These are phyloP conservation scores for Atethmia centrago DNA, from an alignment of 2,888 invertebrate species.

Conservation along the genomic window DNA sequence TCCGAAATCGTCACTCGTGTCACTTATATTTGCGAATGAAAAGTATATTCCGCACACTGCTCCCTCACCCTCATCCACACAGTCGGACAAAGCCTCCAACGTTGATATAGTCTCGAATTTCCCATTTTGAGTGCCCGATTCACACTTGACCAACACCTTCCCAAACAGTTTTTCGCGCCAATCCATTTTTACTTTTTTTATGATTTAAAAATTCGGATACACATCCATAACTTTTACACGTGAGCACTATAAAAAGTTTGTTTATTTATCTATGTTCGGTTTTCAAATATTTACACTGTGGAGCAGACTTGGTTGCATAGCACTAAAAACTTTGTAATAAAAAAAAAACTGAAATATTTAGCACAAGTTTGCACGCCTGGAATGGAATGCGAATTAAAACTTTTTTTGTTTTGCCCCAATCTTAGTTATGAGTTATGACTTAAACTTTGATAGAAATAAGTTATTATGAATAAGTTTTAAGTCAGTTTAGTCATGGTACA, in stretches of 20 bases:
- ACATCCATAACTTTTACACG: slow-evolving; percentile 39
- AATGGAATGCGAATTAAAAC: slow-evolving; percentile 62
- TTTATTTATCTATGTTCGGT: slow-evolving; percentile 41
- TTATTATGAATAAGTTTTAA: slow-evolving; percentile 36
- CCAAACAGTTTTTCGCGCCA: slow-evolving; percentile 92
- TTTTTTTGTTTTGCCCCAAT: slow-evolving; percentile 40
- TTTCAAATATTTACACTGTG: slow-evolving; percentile 50
- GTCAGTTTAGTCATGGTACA: slow-evolving; percentile 49
- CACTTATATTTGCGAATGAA: slow-evolving; percentile 93
- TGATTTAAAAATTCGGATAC: slow-evolving; percentile 40
- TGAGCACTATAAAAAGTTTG: slow-evolving; percentile 42
- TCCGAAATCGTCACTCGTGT: slow-evolving; percentile 92
- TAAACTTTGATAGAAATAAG: slow-evolving; percentile 24
- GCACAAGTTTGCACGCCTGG: slow-evolving; percentile 50
- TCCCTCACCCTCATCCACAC: slow-evolving; percentile 87
- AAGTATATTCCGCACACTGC: slow-evolving; percentile 92
- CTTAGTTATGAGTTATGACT: neutral
- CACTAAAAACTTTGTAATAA: slow-evolving; percentile 29
- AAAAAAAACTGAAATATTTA: slow-evolving; percentile 50
- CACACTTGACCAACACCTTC: slow-evolving; percentile 89
- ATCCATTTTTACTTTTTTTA: slow-evolving; percentile 80
- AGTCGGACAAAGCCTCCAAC: slow-evolving; percentile 84
- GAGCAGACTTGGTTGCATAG: slow-evolving; percentile 13
- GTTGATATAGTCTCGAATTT: slow-evolving; percentile 87
- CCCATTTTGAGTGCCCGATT: slow-evolving; percentile 83